Evolutionary conservation across 2,797 vertebrate species (phyloP).

Genomic region (Cryptoblepharus egeriae): DNA sequence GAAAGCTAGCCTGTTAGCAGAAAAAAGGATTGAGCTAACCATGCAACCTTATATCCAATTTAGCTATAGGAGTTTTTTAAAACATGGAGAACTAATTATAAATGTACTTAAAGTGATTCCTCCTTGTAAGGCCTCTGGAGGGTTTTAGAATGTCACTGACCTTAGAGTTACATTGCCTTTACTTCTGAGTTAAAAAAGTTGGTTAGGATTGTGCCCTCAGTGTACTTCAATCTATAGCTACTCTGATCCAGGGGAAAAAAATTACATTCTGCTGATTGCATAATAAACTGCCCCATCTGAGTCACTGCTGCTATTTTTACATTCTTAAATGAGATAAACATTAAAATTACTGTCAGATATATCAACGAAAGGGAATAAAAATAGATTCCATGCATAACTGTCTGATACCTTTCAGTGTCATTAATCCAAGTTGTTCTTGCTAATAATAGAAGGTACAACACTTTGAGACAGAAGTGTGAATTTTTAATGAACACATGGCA

Average conservation of each 20-base stretch:
- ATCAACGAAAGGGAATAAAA: background rate
- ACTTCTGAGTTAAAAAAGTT: too few species aligned
- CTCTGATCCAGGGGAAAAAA: background rate
- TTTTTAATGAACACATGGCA: constrained; percentile 23
- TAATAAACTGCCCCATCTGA: background rate
- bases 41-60: too few species aligned
- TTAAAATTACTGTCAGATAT: constrained; percentile 33
- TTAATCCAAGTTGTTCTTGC: background rate
- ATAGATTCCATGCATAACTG: background rate
- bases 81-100: too few species aligned
- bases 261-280: background rate
- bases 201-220: too few species aligned
- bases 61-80: too few species aligned
- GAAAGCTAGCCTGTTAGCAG: too few species aligned
- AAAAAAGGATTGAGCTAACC: too few species aligned
- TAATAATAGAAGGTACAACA: background rate
- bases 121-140: too few species aligned
- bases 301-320: background rate
- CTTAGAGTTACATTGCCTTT: too few species aligned
- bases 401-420: background rate
- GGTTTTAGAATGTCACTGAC: too few species aligned
- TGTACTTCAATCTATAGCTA: background rate
- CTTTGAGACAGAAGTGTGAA: background rate
- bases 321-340: background rate
- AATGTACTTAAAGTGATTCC: too few species aligned